phyloP scores from a whole-genome alignment of 92 coral and sea anemone genomes.

The Epizoanthus stellaris region DNA sequence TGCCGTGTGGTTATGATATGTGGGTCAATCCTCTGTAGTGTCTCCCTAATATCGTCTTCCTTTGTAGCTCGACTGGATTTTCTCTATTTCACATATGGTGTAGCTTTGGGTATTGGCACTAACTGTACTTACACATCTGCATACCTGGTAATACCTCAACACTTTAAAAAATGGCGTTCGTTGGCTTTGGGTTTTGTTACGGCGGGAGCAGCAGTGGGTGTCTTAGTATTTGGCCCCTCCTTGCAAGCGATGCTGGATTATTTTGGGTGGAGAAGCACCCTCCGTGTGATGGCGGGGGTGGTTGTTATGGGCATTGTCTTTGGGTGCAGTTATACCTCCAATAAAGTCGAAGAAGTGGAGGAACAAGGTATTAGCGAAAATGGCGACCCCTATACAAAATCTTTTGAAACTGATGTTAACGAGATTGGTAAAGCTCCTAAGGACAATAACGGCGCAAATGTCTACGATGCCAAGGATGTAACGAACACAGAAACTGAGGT shows the following conservation, averaged over 20 bases:
- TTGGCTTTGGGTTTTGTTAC: constrained; percentile 3
- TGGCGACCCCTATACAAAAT: no score
- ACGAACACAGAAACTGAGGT: no score
- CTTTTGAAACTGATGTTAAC: no score
- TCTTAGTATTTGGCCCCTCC: not conserved
- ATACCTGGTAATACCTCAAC: not conserved
- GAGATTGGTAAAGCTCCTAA: no score
- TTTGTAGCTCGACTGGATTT: constrained; percentile 27
- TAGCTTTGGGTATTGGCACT: not conserved
- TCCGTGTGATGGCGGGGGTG: not conserved
- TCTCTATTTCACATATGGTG: constrained; percentile 25
- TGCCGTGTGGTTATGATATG: constrained; percentile 28
- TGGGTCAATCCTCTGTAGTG: constrained; percentile 33
- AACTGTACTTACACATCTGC: not conserved
- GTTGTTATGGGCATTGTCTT: not conserved
- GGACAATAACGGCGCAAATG: no score
- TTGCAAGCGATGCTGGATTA: not conserved
- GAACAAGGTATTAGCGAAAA: no score
- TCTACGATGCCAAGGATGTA: no score
- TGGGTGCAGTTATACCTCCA: not conserved
- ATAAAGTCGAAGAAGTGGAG: not conserved
- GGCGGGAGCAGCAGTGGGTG: not conserved
- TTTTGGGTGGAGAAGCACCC: not conserved
- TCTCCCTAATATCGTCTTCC: constrained; percentile 38
- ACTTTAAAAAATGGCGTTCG: constrained; percentile 13